Conservation (phyloP, 2,113 vertebrate genomes). For the Acanthochromis polyacanthus region DNA sequence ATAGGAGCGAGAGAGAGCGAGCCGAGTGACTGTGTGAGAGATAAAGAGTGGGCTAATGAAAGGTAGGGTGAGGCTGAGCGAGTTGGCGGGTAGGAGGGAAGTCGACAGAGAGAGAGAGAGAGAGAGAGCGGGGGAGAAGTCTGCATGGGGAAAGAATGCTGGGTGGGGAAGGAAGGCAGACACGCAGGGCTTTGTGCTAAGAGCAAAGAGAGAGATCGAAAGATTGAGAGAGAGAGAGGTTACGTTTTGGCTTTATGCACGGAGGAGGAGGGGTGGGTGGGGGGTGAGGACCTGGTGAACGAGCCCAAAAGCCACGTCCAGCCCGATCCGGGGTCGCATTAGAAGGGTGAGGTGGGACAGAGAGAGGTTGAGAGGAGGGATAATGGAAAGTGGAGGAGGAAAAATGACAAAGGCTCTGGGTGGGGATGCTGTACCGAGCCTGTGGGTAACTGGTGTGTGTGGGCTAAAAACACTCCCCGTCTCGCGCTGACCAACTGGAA, state of each 20-base stretch:
- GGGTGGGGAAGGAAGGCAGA: slow-evolving; percentile 91
- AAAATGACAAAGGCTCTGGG: slow-evolving; percentile 73
- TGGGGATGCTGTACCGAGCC: slow-evolving; percentile 58
- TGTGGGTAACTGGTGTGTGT: slow-evolving; percentile 55
- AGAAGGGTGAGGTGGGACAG: slow-evolving; percentile 61
- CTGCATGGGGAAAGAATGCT: slow-evolving; percentile 91
- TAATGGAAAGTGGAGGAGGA: slow-evolving; percentile 79
- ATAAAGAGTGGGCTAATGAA: slow-evolving; percentile 81
- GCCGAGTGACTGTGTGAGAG: slow-evolving; percentile 68
- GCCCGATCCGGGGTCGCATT: slow-evolving; percentile 51
- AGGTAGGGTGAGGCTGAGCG: slow-evolving; percentile 79
- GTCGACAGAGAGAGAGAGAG: slow-evolving; percentile 66
- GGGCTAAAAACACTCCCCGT: slow-evolving; percentile 47
- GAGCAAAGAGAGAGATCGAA: slow-evolving; percentile 78
- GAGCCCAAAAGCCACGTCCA: slow-evolving; percentile 55
- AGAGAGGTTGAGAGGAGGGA: slow-evolving; percentile 45
- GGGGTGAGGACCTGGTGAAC: slow-evolving; percentile 41
- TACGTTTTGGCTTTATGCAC: slow-evolving; percentile 59
- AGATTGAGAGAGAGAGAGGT: slow-evolving; percentile 57
- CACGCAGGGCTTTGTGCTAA: slow-evolving; percentile 88
- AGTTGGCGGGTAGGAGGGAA: slow-evolving; percentile 76
- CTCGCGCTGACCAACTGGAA: slow-evolving; percentile 52
- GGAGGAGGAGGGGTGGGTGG: not conserved
- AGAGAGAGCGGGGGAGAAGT: slow-evolving; percentile 78
- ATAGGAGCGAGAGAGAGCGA: slow-evolving; percentile 51